Percentiles rank a stretch among this genome's conserved stretches.
phyloP scores from a whole-genome alignment of 2,113 vertebrate species.

The Aphelocoma coerulescens region DNA sequence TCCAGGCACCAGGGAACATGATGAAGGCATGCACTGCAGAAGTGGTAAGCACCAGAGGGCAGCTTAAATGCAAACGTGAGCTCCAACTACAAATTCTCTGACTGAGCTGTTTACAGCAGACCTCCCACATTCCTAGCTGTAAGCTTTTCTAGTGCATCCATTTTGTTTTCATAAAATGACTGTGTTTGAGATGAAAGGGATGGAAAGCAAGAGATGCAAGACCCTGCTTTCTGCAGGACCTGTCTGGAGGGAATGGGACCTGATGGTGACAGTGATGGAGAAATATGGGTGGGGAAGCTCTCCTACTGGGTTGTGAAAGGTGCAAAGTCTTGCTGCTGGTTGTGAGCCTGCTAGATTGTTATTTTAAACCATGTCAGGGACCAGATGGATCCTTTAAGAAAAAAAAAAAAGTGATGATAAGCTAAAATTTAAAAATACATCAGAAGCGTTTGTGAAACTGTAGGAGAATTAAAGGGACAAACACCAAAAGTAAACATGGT shows the following conservation, averaged over 20 bases:
- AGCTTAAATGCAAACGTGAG: not conserved
- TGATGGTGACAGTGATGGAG: not conserved
- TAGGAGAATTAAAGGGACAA: conserved; percentile 43
- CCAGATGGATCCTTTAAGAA: conserved; percentile 13
- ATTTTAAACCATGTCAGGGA: conserved; percentile 35
- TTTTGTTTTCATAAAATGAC: not conserved
- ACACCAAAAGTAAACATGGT: not conserved
- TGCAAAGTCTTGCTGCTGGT: not conserved
- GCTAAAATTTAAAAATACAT: conserved; percentile 30
- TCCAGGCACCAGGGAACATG: not conserved
- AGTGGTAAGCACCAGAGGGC: not conserved
- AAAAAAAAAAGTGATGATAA: conserved; percentile 7
- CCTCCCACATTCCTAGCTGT: not conserved
- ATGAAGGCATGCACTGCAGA: not conserved
- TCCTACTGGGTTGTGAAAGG: not conserved
- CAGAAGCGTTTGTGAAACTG: not conserved
- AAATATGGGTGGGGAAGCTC: not conserved
- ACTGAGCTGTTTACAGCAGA: not conserved
- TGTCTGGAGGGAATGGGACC: not conserved
- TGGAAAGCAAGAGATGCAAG: not conserved
- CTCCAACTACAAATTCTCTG: not conserved
- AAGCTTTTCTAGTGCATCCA: not conserved
- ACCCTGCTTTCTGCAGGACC: not conserved
- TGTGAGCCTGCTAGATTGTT: not conserved
- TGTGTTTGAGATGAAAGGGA: not conserved